phyloP scores from a whole-genome alignment of 2,888 invertebrate species.

The Lordiphosa andalusiaca region DNA sequence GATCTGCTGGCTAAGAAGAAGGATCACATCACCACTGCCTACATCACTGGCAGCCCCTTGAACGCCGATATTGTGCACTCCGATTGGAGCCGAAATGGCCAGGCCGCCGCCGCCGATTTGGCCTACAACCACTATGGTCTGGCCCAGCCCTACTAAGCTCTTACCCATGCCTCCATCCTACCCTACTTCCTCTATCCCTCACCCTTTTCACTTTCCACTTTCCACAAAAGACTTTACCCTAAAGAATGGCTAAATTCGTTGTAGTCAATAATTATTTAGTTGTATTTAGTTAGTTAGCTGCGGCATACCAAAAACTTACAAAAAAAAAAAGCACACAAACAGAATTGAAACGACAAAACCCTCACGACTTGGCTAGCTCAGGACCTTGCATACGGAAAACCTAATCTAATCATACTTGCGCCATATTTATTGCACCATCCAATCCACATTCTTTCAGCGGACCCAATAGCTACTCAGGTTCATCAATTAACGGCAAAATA shows the following conservation, averaged over 20 bases:
- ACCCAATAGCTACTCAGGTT: conserved; percentile 60
- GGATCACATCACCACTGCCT: conserved; percentile 80
- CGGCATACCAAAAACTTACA: conserved; percentile 72
- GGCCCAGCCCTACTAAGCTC: conserved; percentile 77
- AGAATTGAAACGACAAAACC: conserved; percentile 22
- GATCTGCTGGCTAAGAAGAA: conserved; percentile 80
- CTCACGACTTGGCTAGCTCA: conserved; percentile 57
- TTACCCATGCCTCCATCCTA: not conserved
- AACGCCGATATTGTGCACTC: conserved; percentile 80
- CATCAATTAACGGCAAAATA: conserved; percentile 34
- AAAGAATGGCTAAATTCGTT: conserved; percentile 69
- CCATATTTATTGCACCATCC: conserved; percentile 68
- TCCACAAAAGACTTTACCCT: conserved; percentile 49
- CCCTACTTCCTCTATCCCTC: conserved; percentile 15
- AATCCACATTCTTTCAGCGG: conserved; percentile 43
- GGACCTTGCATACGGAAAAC: conserved; percentile 61
- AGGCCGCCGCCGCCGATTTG: conserved; percentile 78
- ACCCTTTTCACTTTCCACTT: conserved; percentile 7
- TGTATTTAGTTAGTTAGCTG: conserved; percentile 75
- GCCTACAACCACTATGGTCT: conserved; percentile 80
- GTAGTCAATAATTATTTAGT: conserved; percentile 74
- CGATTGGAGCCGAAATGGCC: conserved; percentile 80
- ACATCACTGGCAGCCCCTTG: conserved; percentile 80
- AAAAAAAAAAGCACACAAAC: conserved; percentile 29
- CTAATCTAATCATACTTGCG: conserved; percentile 51